phyloP scores from a whole-genome alignment of 2,797 vertebrate species.

The Phoeniculus purpureus region DNA sequence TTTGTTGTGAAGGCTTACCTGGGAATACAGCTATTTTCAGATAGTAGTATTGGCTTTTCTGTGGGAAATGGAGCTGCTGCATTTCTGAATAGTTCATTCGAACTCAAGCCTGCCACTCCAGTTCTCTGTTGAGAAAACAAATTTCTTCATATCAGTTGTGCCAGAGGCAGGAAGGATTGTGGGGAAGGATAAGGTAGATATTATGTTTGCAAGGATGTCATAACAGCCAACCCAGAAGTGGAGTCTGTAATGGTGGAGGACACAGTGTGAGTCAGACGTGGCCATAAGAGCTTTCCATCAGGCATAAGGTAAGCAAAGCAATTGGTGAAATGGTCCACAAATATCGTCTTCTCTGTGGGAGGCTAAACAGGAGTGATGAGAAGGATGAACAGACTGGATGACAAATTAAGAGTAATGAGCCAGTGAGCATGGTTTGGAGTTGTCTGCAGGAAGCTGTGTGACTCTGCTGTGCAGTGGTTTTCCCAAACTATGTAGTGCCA shows the following conservation, averaged over 20 bases:
- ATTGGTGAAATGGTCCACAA: neutral
- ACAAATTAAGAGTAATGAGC: neutral
- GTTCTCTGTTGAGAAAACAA: conserved; percentile 8
- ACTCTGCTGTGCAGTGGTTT: neutral
- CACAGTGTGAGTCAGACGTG: neutral
- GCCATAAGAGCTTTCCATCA: neutral
- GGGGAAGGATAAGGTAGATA: neutral
- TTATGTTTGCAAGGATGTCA: neutral
- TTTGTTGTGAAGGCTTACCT: conserved; percentile 7
- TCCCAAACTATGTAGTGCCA: neutral
- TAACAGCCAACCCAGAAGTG: neutral
- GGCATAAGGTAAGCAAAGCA: neutral
- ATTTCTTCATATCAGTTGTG: conserved; percentile 33
- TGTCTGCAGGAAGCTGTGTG: neutral
- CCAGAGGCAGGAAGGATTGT: conserved; percentile 24
- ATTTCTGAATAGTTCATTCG: conserved; percentile 36
- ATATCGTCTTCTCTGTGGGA: neutral
- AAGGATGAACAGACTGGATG: neutral
- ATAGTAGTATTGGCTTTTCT: conserved; percentile 32
- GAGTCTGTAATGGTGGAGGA: fast-evolving
- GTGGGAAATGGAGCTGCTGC: neutral
- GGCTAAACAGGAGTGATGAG: neutral
- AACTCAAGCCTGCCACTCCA: conserved; percentile 22
- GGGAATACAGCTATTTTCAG: conserved; percentile 27
- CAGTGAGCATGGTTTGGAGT: neutral